phyloP scores from a whole-genome alignment of 2,113 vertebrate species.

The Cyprinodon variegatus region DNA sequence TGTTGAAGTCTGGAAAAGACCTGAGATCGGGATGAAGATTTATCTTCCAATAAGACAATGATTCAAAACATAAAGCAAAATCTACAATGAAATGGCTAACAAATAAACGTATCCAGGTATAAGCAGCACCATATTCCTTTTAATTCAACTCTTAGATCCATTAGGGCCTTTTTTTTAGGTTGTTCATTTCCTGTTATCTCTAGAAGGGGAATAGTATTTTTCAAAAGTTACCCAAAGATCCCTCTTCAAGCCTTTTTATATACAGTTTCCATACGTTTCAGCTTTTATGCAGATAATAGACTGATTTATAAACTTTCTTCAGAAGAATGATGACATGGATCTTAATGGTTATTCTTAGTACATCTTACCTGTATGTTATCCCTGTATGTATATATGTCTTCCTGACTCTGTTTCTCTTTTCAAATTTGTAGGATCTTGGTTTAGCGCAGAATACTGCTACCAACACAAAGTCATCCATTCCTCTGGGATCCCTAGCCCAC shows the following conservation, averaged over 20 bases:
- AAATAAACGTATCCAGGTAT: too few relatives aligned
- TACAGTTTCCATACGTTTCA: background rate
- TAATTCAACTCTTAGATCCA: too few relatives aligned
- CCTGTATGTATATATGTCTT: background rate
- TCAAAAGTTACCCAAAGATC: background rate
- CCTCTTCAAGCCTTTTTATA: background rate
- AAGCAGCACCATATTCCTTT: too few relatives aligned
- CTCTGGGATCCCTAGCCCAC: slow-evolving; percentile 92
- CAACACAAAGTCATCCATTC: slow-evolving; percentile 90
- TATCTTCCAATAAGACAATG: too few relatives aligned
- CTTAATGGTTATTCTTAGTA: background rate
- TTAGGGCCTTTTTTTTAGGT: too few relatives aligned
- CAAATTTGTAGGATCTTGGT: slow-evolving; percentile 88
- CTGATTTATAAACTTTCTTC: background rate
- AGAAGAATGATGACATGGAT: background rate
- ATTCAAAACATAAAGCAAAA: too few relatives aligned
- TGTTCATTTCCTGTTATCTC: too few relatives aligned
- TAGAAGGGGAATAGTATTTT: too few relatives aligned
- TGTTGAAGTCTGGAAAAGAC: too few relatives aligned
- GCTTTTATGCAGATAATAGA: background rate
- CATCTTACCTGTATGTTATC: background rate
- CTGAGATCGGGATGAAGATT: too few relatives aligned
- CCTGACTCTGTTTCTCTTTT: background rate
- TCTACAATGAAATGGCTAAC: too few relatives aligned
- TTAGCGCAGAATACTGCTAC: slow-evolving; percentile 95